Percentiles rank a stretch among this genome's conserved stretches.
phyloP scores from a whole-genome alignment of 1,140 invertebrate genomes.

The Palaemon carinicauda region DNA sequence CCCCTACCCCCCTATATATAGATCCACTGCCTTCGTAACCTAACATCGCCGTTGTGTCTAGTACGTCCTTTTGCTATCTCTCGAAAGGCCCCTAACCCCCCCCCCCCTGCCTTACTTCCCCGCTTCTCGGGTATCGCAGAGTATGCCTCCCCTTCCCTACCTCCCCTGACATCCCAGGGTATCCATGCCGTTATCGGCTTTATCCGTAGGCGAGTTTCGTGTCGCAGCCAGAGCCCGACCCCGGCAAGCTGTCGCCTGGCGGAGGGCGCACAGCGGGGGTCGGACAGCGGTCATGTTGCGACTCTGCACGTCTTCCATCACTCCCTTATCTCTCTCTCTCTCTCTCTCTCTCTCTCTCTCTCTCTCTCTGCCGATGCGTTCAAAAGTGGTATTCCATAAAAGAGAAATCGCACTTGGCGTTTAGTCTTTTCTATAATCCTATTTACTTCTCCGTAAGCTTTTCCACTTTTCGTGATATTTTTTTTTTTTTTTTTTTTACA shows the following conservation, averaged over 20 bases:
- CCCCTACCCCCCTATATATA: no score
- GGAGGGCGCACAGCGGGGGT: neutral
- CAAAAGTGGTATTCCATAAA: no score
- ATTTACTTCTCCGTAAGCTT: neutral
- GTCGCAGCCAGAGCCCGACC: neutral
- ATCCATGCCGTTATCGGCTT: neutral
- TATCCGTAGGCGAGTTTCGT: neutral
- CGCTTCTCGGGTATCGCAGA: no score
- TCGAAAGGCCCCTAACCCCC: neutral
- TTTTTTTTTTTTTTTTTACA: no score
- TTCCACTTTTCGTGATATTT: neutral
- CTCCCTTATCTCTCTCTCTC: neutral
- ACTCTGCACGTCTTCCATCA: constrained; percentile 18
- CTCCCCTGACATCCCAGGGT: neutral
- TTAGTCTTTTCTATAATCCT: neutral
- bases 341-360: neutral
- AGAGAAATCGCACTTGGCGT: no score
- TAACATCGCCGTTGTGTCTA: neutral
- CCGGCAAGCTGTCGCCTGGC: constrained; percentile 22
- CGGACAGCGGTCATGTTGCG: constrained; percentile 6
- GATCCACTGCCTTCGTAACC: neutral
- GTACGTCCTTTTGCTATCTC: neutral
- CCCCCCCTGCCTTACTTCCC: neutral
- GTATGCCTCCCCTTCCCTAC: neutral
- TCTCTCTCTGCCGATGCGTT: neutral